Conservation (phyloP, 1,140 invertebrate genomes). For the Camponotus floridanus region DNA sequence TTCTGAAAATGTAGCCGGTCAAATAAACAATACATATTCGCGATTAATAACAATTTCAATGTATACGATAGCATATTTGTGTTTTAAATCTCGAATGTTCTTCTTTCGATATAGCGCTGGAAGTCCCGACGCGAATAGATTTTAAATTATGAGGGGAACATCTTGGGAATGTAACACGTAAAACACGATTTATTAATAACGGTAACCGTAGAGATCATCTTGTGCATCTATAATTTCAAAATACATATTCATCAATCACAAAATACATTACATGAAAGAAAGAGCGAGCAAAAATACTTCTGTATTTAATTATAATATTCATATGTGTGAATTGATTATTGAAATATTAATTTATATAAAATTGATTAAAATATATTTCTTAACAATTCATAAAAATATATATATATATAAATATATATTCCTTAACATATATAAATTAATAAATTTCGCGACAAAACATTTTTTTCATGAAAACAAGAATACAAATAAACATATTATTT, state of each 20-base stretch:
- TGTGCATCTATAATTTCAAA: background rate
- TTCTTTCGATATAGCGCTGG: background rate
- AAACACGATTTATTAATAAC: background rate
- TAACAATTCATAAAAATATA: too few species aligned
- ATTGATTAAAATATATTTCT: too few species aligned
- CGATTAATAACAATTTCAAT: too few species aligned
- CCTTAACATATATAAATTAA: background rate
- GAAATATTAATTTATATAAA: too few species aligned
- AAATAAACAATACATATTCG: too few species aligned
- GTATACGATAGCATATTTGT: background rate
- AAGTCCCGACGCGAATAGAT: background rate
- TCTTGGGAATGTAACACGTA: background rate
- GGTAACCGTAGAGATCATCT: background rate
- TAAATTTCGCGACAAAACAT: background rate
- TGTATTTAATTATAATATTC: too few species aligned
- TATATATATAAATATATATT: background rate
- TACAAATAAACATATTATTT: background rate
- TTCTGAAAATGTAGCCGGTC: background rate
- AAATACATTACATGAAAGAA: too few species aligned
- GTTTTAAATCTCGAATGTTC: background rate
- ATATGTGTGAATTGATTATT: too few species aligned
- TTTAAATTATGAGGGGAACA: conserved; percentile 18
- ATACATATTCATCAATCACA: too few species aligned
- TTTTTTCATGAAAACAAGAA: background rate
- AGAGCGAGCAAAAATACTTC: too few species aligned